Conservation (phyloP, 2,888 invertebrate genomes). For the Eulithis prunata region DNA sequence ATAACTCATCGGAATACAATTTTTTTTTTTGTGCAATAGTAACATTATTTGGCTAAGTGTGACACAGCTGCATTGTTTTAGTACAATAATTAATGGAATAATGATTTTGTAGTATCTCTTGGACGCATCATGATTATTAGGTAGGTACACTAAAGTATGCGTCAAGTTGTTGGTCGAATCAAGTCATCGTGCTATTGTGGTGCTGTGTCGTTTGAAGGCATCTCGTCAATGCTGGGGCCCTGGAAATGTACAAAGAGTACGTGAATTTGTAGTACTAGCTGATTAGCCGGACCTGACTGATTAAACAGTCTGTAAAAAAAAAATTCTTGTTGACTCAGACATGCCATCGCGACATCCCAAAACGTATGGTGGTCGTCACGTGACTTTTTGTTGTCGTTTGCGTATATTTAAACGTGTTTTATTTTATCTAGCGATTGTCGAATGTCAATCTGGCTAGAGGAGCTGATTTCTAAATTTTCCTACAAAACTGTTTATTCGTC, state of each 20-base stretch:
- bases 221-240: constrained; percentile 77
- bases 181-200: constrained; percentile 74
- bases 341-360: too few species aligned
- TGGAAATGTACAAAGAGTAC: constrained; percentile 60
- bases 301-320: too few species aligned
- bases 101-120: constrained; percentile 55
- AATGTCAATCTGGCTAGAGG: too few species aligned
- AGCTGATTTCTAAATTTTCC: not conserved
- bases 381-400: too few species aligned
- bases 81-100: constrained; percentile 39
- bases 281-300: too few species aligned
- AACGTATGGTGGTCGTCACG: too few species aligned
- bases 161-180: constrained; percentile 56
- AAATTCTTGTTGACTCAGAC: too few species aligned
- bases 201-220: constrained; percentile 72
- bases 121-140: constrained; percentile 58
- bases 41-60: constrained; percentile 56
- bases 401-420: too few species aligned
- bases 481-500: not conserved
- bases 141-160: constrained; percentile 58
- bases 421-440: too few species aligned
- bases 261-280: too few species aligned
- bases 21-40: constrained; percentile 37
- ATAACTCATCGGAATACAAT: constrained; percentile 6
- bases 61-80: constrained; percentile 52